Evolutionary conservation across 2,113 vertebrate species (phyloP).

Genomic region (Callospermophilus lateralis): DNA sequence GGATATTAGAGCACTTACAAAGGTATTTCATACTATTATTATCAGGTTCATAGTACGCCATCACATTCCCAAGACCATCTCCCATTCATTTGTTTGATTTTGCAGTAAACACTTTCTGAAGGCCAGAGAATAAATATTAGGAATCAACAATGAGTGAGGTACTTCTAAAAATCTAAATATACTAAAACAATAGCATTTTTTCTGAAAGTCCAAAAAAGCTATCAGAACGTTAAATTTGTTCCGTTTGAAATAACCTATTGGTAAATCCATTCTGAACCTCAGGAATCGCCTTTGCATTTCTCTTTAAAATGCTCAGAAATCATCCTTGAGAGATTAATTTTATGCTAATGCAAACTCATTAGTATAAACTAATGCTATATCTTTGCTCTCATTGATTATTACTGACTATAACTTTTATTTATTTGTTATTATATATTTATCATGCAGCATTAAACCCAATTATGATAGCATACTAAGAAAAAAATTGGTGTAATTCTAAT

Average conservation of each 20-base stretch:
- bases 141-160: not conserved
- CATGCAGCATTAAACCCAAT: not conserved
- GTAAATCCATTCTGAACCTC: not conserved
- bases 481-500: not conserved
- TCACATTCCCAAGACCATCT: not conserved
- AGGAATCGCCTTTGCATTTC: not conserved
- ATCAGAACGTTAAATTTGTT: slow-evolving; percentile 13
- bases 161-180: not conserved
- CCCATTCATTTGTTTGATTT: not conserved
- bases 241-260: not conserved
- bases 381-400: not conserved
- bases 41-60: not conserved
- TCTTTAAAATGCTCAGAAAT: slow-evolving; percentile 25
- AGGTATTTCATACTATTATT: not conserved
- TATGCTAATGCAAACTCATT: not conserved
- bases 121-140: not conserved
- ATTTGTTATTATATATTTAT: not conserved
- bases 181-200: not conserved
- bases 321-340: slow-evolving; percentile 3
- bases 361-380: no score
- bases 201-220: not conserved
- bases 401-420: not conserved
- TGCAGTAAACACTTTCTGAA: not conserved
- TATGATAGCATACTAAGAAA: slow-evolving; percentile 7
- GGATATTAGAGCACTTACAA: not conserved